Evolutionary conservation across 2,888 invertebrate species (phyloP).

Genomic region (Achlya flavicornis): DNA sequence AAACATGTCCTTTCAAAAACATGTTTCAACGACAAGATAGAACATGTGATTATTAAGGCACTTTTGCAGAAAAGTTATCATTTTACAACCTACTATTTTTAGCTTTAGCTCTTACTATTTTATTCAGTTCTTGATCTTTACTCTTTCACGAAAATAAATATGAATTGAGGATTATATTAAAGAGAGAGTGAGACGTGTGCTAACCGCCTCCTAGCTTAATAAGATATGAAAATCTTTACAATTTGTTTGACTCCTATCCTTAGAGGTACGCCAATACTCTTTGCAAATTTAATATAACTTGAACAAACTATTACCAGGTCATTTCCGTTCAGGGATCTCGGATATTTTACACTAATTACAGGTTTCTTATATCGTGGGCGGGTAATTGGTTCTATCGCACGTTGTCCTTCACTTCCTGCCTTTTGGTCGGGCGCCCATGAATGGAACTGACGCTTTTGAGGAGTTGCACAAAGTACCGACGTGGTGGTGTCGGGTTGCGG

Average conservation of each 20-base stretch:
- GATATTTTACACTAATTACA: slow-evolving; percentile 80
- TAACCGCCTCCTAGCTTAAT: no score
- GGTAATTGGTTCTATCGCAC: slow-evolving; percentile 78
- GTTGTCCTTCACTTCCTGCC: slow-evolving; percentile 80
- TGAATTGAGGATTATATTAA: no score
- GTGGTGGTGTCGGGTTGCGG: slow-evolving; percentile 67
- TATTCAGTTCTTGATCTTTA: no score
- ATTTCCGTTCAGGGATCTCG: slow-evolving; percentile 66
- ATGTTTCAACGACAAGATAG: background rate
- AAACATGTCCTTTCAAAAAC: slow-evolving; percentile 19
- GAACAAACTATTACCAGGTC: slow-evolving; percentile 31
- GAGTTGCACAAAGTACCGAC: slow-evolving; percentile 62
- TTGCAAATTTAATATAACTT: background rate
- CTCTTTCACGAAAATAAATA: background rate
- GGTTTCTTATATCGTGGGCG: slow-evolving; percentile 81
- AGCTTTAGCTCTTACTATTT: background rate
- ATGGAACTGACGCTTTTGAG: slow-evolving; percentile 53
- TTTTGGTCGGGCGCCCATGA: slow-evolving; percentile 62
- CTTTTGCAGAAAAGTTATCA: background rate
- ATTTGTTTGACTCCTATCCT: background rate
- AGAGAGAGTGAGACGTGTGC: no score
- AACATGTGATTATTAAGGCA: background rate
- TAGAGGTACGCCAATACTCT: background rate
- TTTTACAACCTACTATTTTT: no score
- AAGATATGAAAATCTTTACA: no score